Base-by-base conservation (phyloP, 2,888 invertebrate genomes). In the Opisthograptis luteolata region DNA sequence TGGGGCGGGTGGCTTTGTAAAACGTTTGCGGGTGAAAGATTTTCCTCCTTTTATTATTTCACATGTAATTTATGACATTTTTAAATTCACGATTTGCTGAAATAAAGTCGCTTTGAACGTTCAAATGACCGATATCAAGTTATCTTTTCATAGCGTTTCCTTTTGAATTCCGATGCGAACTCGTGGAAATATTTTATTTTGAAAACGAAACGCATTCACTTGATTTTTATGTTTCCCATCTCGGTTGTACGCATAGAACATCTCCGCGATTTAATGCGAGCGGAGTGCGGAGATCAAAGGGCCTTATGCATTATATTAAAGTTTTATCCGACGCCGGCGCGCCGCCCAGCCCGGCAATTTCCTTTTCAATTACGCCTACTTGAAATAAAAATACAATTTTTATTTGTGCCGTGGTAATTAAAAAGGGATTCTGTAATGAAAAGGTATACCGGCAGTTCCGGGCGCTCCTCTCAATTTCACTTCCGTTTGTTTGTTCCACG, bases 351-450 rank as follows among this genome's bases (percentile, higher is more conserved):
- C 76, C 79, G 73, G 83, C 85, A 87, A 89, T 87, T 87, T 88
- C 89, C 88, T 88, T 87, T 90, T 88, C 87, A 88, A 90, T 89
- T 89, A 88, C 87, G 84, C 77, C 87, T 85, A 84, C 89, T 90
- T 88, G 88, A 82, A 86, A 87, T 86, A 87, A 88, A 84, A 89
- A 89, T 84, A 87, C 87, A 87, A 86, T 87, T 89, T 88, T 90
- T 87, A 84, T 88, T 87, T 83, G 79, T 84, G 78, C 80, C 81
- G 77, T 82, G 84, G 89, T 88, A 90, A 90, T 90, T 90, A 90
- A 90, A 90, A 89, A 86, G 88, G 89, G 89, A 88, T 89, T 87
- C 82, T 83, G 86, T 88, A 88, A 88, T 89, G 86, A 87, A 89
- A 90, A 89, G 88, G 88, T 90, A 89, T 86, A 87, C 86, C 81